Conservation (phyloP, 2,888 invertebrate species). For the Scaptodrosophila latifasciaeformis region DNA sequence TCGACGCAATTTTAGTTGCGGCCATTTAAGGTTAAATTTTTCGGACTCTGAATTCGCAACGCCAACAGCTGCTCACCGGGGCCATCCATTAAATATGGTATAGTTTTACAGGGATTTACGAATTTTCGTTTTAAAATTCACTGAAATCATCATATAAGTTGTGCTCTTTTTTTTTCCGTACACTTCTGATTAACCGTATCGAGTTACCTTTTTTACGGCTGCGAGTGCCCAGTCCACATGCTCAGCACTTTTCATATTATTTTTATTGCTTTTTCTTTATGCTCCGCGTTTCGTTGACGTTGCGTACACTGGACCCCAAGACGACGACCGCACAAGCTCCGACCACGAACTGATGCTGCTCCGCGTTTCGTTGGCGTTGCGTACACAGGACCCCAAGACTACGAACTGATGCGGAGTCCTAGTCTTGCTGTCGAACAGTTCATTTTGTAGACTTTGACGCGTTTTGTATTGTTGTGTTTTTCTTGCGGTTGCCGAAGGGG, state of each 20-base stretch:
- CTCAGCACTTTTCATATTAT: background rate
- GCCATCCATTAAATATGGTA: no score
- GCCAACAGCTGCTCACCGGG: no score
- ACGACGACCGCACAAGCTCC: constrained; percentile 47
- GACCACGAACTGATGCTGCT: constrained; percentile 43
- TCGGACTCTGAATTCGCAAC: no score
- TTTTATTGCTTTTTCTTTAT: background rate
- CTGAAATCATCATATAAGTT: no score
- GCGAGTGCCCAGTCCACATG: background rate
- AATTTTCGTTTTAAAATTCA: no score
- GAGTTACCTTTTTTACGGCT: background rate
- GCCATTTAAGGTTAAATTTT: background rate
- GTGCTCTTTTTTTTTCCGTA: no score
- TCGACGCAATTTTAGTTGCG: background rate
- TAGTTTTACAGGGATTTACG: no score
- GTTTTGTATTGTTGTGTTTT: no score
- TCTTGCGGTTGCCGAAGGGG: background rate
- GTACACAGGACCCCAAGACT: no score
- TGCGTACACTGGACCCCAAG: constrained; percentile 27
- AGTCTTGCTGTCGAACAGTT: background rate
- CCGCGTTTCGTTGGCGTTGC: constrained; percentile 41
- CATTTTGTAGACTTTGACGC: background rate
- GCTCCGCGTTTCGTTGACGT: constrained; percentile 25
- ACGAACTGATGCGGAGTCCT: background rate
- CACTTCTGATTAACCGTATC: no score